Percentiles rank a stretch among this genome's conserved stretches.
Evolutionary conservation across 2,797 vertebrate species (phyloP).

Genomic region (Cirrhinus molitorella): DNA sequence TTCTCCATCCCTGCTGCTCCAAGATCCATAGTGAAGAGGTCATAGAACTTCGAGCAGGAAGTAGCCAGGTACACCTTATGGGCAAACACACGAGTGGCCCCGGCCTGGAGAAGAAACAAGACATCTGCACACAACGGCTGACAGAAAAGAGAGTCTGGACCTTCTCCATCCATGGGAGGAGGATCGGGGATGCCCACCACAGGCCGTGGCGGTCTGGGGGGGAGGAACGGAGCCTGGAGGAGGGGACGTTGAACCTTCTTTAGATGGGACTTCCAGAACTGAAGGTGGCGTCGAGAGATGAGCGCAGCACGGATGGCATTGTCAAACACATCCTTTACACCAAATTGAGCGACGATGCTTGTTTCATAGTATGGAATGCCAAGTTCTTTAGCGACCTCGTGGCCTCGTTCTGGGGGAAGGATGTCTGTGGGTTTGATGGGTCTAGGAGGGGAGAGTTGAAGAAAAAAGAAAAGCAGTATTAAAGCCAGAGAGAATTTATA

Average conservation of each 20-base stretch:
- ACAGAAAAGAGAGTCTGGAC: slow-evolving; percentile 83
- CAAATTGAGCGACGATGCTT: slow-evolving; percentile 92
- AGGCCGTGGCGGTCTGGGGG: slow-evolving; percentile 87
- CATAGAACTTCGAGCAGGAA: slow-evolving; percentile 92
- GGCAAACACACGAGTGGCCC: slow-evolving; percentile 83
- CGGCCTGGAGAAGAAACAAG: slow-evolving; percentile 84
- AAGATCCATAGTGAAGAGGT: slow-evolving; percentile 85
- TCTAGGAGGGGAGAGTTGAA: slow-evolving; percentile 69
- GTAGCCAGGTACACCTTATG: slow-evolving; percentile 91
- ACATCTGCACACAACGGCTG: slow-evolving; percentile 87
- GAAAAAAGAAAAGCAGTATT: not conserved
- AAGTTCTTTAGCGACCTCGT: slow-evolving; percentile 91
- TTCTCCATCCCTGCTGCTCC: slow-evolving; percentile 57
- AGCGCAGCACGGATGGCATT: slow-evolving; percentile 93
- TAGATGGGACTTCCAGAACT: slow-evolving; percentile 94
- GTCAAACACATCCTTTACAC: slow-evolving; percentile 93
- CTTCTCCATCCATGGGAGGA: slow-evolving; percentile 74
- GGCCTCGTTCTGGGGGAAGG: slow-evolving; percentile 88
- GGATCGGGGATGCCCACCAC: slow-evolving; percentile 87
- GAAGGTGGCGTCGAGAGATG: slow-evolving; percentile 90
- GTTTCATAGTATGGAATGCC: slow-evolving; percentile 92
- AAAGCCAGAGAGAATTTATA: not conserved
- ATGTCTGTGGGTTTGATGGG: slow-evolving; percentile 92
- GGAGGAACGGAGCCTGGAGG: slow-evolving; percentile 89
- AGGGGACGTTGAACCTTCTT: slow-evolving; percentile 89